These are phyloP conservation scores for Poecilia gillii DNA, from an alignment of 2,797 vertebrate genomes.

Conservation along the genomic window DNA sequence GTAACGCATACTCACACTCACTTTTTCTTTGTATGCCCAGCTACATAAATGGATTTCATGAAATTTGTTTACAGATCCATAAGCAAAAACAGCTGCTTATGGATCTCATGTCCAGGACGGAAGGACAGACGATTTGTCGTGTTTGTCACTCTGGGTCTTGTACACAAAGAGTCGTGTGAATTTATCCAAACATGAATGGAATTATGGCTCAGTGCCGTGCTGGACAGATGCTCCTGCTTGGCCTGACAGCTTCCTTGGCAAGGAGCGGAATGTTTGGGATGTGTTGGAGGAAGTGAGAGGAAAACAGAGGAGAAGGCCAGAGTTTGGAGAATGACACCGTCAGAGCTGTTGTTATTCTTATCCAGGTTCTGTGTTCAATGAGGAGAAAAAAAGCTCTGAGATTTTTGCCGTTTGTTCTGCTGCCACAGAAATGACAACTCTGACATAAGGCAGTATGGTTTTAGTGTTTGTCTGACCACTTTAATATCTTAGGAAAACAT, in stretches of 20 bases:
- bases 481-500: background rate
- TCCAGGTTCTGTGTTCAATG: slow-evolving; percentile 9
- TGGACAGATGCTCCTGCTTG: slow-evolving; percentile 52
- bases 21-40: background rate
- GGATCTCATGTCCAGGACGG: background rate
- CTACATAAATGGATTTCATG: background rate
- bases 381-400: background rate
- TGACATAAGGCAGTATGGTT: background rate
- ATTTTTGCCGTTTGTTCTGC: background rate
- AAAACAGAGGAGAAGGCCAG: slow-evolving; percentile 18
- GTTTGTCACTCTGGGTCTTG: slow-evolving; percentile 18
- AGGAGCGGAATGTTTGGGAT: background rate
- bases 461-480: background rate
- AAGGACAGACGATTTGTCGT: slow-evolving; percentile 4
- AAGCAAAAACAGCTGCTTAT: background rate
- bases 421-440: background rate
- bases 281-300: slow-evolving; percentile 18
- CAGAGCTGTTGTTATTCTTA: slow-evolving; percentile 11
- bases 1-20: background rate
- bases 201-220: slow-evolving; percentile 30
- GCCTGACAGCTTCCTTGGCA: slow-evolving; percentile 35
- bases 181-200: slow-evolving; percentile 3
- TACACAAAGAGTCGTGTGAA: slow-evolving; percentile 21
- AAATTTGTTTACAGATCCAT: background rate
- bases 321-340: slow-evolving; percentile 10